Base-by-base conservation (phyloP, 2,797 vertebrate genomes). In the Naso thynnoides region DNA sequence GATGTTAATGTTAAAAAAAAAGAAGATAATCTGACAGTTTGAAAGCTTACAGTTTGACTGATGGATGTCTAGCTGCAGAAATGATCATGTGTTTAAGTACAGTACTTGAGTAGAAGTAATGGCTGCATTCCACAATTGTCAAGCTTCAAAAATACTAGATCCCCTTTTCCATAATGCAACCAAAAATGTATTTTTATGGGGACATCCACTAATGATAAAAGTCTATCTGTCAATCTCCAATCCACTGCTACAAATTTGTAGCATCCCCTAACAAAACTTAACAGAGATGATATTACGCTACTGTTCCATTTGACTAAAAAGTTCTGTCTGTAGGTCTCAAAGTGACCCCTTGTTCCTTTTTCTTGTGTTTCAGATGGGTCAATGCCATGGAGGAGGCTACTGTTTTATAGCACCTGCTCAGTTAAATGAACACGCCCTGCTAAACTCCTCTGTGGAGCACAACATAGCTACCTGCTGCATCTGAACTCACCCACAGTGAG, bases 311-410 rank as follows among this genome's bases (percentile, higher is more conserved):
- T 7, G 6, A 27, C 13, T 23, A 33, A 60, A 24, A 3, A 10
- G 9, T 26, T 18, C n/a, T 52, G 27, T 21, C 47, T 1, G 11
- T 23, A 19, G 38, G n/a, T 26, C 3, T 53, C 29, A 14, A 70
- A 53, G 31, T 47, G 5, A 19, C 47, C 8, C 2, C 18, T 49
- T 61, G 13, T 19, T 76, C 2, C 8, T 1, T 39, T 29, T 18
- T 79, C 45, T 78, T 82, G 36, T 94, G 80, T 93, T 89, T 42
- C 92, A 99, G 98, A 85, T 99, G 98, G 98, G 96, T 98, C 75
- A 95, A 97, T 76, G 97, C 97, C 87, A 97, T 99, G 91, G 96
- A 98, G 88, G 96, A 97, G 79, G 98, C 97, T 10, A 97, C 97
- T 2, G 91, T 98, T 90, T 96, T 99, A 97, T 99, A 99, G 96